These are phyloP conservation scores for Amiota mariae DNA, from an alignment of 2,888 invertebrate genomes.

Conservation along the genomic window DNA sequence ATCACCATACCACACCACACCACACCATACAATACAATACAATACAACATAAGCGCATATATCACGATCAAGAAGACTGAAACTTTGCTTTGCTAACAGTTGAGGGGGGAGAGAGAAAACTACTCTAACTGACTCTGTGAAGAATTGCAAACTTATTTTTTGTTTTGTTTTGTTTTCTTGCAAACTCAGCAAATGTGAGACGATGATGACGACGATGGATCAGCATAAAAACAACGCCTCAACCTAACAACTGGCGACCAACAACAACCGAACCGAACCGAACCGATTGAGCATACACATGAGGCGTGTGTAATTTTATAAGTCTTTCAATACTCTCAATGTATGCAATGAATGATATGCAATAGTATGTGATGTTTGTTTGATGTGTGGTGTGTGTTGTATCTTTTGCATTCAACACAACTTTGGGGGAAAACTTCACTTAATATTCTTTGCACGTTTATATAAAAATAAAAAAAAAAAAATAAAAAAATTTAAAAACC, in stretches of 20 bases:
- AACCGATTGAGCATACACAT: not conserved
- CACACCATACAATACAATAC: not conserved
- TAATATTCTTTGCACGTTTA: constrained; percentile 70
- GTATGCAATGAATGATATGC: too few relatives aligned
- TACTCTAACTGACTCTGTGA: too few relatives aligned
- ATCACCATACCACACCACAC: too few relatives aligned
- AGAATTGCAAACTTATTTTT: too few relatives aligned
- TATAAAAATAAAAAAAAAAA: constrained; percentile 45
- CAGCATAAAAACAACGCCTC: constrained; percentile 7
- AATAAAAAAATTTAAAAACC: constrained; percentile 65
- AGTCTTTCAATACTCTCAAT: not conserved
- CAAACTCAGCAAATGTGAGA: not conserved
- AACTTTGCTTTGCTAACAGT: constrained; percentile 49
- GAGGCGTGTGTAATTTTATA: not conserved
- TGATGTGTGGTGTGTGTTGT: not conserved
- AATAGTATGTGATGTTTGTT: not conserved
- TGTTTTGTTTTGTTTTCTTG: not conserved
- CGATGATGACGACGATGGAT: not conserved
- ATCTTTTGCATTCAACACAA: constrained; percentile 23
- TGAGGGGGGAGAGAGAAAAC: not conserved
- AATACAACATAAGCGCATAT: constrained; percentile 51
- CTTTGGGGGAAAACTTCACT: constrained; percentile 43
- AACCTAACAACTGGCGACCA: not conserved
- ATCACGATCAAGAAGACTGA: constrained; percentile 58
- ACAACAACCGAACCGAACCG: not conserved